These are phyloP conservation scores for Gyps fulvus DNA, from an alignment of 2,113 vertebrate genomes.

Conservation along the genomic window DNA sequence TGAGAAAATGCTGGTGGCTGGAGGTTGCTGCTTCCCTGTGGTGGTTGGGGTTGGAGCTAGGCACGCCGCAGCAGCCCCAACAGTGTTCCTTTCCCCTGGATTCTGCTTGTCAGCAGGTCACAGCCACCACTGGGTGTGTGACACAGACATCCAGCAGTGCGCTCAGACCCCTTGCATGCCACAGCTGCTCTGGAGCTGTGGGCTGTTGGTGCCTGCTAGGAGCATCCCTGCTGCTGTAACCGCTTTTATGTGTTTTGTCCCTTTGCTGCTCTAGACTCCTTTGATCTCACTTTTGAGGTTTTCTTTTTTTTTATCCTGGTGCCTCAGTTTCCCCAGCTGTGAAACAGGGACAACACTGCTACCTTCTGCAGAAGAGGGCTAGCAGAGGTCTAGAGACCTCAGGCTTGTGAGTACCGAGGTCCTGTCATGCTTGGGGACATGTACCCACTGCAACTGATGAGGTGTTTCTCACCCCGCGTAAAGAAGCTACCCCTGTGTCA, in stretches of 20 bases:
- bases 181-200: too few relatives aligned
- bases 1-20: not conserved
- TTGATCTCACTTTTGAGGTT: not conserved
- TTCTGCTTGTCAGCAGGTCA: not conserved
- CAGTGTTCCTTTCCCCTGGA: not conserved
- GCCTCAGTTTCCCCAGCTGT: not conserved
- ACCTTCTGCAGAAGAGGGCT: not conserved
- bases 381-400: not conserved
- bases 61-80: accelerated
- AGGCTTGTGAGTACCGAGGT: not conserved
- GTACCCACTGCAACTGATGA: accelerated
- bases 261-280: not conserved
- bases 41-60: not conserved
- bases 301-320: not conserved
- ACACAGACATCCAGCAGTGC: not conserved
- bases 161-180: too few relatives aligned
- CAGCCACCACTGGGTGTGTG: not conserved
- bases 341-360: not conserved
- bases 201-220: not conserved
- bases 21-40: not conserved
- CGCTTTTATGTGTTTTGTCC: not conserved
- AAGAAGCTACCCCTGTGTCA: not conserved
- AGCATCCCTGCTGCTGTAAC: not conserved
- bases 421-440: not conserved
- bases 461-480: accelerated